Evolutionary conservation across 2,113 vertebrate genomes (phyloP).

Genomic region (Coregonus clupeaformis): DNA sequence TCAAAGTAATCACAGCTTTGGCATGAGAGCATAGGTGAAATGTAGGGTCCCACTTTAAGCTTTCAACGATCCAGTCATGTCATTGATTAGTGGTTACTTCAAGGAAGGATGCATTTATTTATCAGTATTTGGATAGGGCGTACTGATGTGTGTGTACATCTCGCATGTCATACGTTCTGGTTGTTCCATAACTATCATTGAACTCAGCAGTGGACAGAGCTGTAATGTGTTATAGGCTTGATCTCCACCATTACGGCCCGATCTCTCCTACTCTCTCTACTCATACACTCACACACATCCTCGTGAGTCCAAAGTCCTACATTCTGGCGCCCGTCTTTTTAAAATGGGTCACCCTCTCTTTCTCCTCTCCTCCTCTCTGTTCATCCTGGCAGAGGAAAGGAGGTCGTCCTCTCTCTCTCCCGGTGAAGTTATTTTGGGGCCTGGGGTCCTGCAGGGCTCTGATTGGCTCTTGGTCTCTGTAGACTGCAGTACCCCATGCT

Average conservation of each 20-base stretch:
- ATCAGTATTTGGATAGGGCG: no score
- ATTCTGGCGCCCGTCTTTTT: slow-evolving; percentile 61
- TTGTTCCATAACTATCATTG: background rate
- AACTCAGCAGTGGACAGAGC: background rate
- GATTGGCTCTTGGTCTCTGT: slow-evolving; percentile 65
- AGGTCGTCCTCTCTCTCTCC: slow-evolving; percentile 67
- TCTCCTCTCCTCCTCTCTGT: slow-evolving; percentile 51
- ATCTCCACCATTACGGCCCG: background rate
- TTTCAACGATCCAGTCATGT: no score
- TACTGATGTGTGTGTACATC: background rate
- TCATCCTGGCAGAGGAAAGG: slow-evolving; percentile 71
- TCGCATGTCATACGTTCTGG: background rate
- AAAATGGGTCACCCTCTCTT: slow-evolving; percentile 65
- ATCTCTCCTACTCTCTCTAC: slow-evolving; percentile 25
- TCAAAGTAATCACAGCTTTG: background rate
- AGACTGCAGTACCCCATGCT: slow-evolving; percentile 59
- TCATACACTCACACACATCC: slow-evolving; percentile 15
- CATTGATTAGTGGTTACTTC: background rate
- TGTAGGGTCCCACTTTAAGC: background rate
- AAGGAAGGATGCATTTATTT: no score
- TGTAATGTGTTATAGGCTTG: background rate
- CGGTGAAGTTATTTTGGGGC: slow-evolving; percentile 77
- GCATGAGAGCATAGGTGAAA: background rate
- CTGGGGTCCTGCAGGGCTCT: slow-evolving; percentile 75
- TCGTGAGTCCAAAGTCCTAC: slow-evolving; percentile 60